Conservation (phyloP, 2,113 vertebrate genomes). For the Scalopus aquaticus region DNA sequence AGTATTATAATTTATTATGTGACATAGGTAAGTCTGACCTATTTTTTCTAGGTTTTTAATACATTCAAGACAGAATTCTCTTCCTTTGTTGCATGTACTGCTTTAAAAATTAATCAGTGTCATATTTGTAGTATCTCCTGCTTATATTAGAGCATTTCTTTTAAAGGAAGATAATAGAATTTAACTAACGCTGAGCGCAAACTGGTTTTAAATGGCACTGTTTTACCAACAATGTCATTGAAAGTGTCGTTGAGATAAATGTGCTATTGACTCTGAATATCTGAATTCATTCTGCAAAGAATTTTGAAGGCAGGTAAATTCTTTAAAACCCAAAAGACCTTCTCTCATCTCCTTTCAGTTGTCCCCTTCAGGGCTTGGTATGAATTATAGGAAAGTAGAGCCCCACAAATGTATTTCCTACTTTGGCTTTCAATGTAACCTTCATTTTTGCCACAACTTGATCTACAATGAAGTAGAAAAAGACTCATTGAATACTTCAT, state of each 20-base stretch:
- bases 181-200: neutral
- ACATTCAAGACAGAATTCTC: neutral
- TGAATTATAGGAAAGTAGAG: constrained; percentile 8
- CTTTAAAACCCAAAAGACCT: neutral
- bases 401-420: constrained; percentile 11
- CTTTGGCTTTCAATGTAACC: constrained; percentile 19
- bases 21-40: neutral
- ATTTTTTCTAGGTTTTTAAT: neutral
- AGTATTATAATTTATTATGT: neutral
- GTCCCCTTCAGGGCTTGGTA: neutral
- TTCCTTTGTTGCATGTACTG: neutral
- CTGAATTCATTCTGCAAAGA: constrained; percentile 7
- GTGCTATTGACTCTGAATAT: neutral
- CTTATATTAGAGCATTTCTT: neutral
- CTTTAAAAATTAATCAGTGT: neutral
- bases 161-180: constrained; percentile 38
- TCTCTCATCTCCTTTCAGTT: neutral
- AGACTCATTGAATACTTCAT: neutral
- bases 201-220: neutral
- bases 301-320: neutral
- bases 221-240: neutral
- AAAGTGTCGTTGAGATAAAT: neutral
- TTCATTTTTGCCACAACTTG: constrained; percentile 38
- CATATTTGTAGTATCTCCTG: neutral
- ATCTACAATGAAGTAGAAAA: neutral